Base-by-base conservation (phyloP, 1,140 invertebrate genomes). In the Arctopsyche grandis region DNA sequence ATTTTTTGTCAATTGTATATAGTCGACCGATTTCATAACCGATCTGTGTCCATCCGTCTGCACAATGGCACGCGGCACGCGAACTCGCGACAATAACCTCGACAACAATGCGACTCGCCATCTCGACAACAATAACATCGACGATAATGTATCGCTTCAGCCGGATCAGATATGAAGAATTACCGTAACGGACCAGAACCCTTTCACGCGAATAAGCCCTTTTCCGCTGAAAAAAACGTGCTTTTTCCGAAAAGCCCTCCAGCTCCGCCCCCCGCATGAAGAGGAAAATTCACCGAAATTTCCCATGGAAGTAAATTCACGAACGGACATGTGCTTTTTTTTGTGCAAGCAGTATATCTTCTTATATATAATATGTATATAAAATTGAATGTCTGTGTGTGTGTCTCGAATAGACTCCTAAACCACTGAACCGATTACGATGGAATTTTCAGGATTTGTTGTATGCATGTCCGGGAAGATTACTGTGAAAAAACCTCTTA, bases 151-250 rank as follows among this genome's bases (percentile, higher is more conserved):
- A 44, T 44, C 69, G 69, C 24, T 26, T 29, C 19, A 3, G 38
- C 38, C 14, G 69, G 24, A 70, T 70, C 69, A 26, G 38, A 70
- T 70, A 70, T 70, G 38, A 70, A 26, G 26, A 38, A 26, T 70
- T 43, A 70, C 24, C 24, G 69, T 70, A 26, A n/a, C 38, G 69
- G 69, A 14, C 48, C 10, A n/a, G 24, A 69, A 69, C 63, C 63
- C 63, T 69, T 69, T 26, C 12, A 22, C 63, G 29, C 22, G 63
- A 69, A 69, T 69, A 69, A 26, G n/a, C 16, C 63, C n/a, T 22
- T 69, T 69, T 5, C 24, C 3, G 63, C 14, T 19, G 19, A 69
- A 69, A 26, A 69, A 69, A 69, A 26, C 1, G 10, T 69, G 22
- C 16, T 12, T 22, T 69, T 69, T 69, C 16, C 63, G 21, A 69